Base-by-base conservation (phyloP, 2,113 vertebrate genomes). In the Nannospalax galili region DNA sequence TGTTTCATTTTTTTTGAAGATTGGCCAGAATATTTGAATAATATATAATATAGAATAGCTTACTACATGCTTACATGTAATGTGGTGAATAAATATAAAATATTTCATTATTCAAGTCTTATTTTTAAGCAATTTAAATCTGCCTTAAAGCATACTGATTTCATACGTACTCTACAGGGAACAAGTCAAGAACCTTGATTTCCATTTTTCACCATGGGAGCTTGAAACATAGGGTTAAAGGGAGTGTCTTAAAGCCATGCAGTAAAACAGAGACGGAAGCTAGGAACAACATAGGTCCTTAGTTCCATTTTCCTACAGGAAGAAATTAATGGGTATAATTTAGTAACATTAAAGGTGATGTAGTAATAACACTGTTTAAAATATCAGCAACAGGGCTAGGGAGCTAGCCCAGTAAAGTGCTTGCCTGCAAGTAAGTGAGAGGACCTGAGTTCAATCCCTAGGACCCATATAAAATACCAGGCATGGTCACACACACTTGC, bases 151-250 rank as follows among this genome's bases (percentile, higher is more conserved):
- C 28, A 65, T 84, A 89, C 86, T 86, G 52, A 74, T 92, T 92
- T 95, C 45, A 88, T 90, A 95, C 85, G 56, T 92, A 79, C 58
- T 96, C 82, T 74, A 85, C 16, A 58, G 45, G 82, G 77, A 96
- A 93, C 37, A 96, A 95, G 81, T 37, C 26, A 77, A 97, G 60
- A 84, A 16, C 35, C 95, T 96, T 81, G 56, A 62, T 90, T 95
- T 77, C 73, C 64, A 87, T 88, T 94, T 89, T 96, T 94, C 73
- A 85, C 62, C 85, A 82, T 77, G 28, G 45, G 74, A 91, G 84
- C 93, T 92, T 26, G 10, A 97, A 97, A 92, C 11, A 20, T 64
- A 74, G 37, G 24, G 32, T 90, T 85, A 90, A 96, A 95, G 90
- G 74, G 79, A 70, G 58, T 96, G 91, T 93, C 78, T 92, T 93